These are phyloP conservation scores for Argyresthia albistria DNA, from an alignment of 2,888 invertebrate species.

Conservation along the genomic window DNA sequence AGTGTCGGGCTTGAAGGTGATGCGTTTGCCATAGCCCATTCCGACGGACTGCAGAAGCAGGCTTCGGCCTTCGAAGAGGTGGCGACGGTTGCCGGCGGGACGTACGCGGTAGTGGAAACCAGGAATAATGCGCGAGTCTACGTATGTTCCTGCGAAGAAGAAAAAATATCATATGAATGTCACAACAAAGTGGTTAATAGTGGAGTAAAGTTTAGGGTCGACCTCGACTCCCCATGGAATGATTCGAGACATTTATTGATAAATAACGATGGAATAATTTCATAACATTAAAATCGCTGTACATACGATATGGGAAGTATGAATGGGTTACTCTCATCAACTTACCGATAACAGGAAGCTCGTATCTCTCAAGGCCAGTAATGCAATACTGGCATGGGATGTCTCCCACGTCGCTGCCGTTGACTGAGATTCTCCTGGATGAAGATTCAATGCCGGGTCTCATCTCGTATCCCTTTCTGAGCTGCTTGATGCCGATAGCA, in stretches of 20 bases:
- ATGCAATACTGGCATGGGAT: constrained; percentile 78
- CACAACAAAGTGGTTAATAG: no score
- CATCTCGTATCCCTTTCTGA: constrained; percentile 72
- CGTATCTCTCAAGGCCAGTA: constrained; percentile 76
- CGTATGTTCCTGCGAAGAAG: constrained; percentile 73
- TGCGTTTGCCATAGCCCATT: constrained; percentile 82
- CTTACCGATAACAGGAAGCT: constrained; percentile 80
- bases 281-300: no score
- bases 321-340: not conserved
- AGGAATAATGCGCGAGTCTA: constrained; percentile 79
- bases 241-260: no score
- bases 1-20: constrained; percentile 79
- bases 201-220: no score
- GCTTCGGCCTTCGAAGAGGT: constrained; percentile 77
- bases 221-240: no score
- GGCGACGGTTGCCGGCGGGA: constrained; percentile 75
- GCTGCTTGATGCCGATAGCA: constrained; percentile 67
- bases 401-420: constrained; percentile 74
- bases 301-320: no score
- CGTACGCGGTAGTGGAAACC: constrained; percentile 82
- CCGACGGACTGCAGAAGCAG: constrained; percentile 77
- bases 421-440: constrained; percentile 74
- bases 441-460: constrained; percentile 76
- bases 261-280: no score
- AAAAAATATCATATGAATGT: not conserved